phyloP scores from a whole-genome alignment of 1,140 invertebrate genomes.

The Drosophila simulans region DNA sequence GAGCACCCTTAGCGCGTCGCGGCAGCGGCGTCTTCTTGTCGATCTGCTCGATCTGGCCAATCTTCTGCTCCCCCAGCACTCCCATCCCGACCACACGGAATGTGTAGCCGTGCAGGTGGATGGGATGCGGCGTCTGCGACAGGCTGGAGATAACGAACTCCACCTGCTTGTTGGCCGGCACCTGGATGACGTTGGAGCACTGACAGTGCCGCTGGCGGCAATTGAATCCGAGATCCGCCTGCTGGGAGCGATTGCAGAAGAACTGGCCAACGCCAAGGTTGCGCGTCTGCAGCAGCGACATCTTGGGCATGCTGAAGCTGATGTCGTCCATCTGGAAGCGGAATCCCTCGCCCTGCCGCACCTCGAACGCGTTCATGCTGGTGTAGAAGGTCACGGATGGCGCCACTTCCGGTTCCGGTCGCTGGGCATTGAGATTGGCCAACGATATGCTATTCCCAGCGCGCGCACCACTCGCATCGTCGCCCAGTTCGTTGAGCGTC shows the following conservation, averaged over 20 bases:
- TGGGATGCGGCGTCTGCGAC: conserved; percentile 69
- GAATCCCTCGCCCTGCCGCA: conserved; percentile 50
- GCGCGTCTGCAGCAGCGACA: conserved; percentile 77
- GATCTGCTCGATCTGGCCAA: conserved; percentile 71
- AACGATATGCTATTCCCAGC: conserved; percentile 54
- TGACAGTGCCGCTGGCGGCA: conserved; percentile 67
- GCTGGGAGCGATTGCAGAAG: conserved; percentile 76
- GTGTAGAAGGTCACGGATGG: conserved; percentile 64
- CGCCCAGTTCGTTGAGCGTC: conserved; percentile 67
- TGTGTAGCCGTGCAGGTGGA: conserved; percentile 81
- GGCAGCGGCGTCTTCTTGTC: conserved; percentile 61
- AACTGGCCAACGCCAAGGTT: conserved; percentile 72
- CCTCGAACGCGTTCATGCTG: conserved; percentile 68
- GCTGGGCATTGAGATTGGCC: conserved; percentile 50
- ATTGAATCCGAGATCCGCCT: conserved; percentile 66
- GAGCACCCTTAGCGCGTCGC: conserved; percentile 56
- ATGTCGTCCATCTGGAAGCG: conserved; percentile 83
- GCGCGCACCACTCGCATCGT: conserved; percentile 21
- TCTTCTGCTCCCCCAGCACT: conserved; percentile 65
- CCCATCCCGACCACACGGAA: conserved; percentile 82
- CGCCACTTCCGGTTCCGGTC: conserved; percentile 27
- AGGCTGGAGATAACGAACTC: conserved; percentile 76
- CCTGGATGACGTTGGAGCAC: conserved; percentile 79
- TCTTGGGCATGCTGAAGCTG: conserved; percentile 72
- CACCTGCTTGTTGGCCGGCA: conserved; percentile 73